Evolutionary conservation across 2,888 invertebrate genomes (phyloP).

Genomic region (Taenaris catops): DNA sequence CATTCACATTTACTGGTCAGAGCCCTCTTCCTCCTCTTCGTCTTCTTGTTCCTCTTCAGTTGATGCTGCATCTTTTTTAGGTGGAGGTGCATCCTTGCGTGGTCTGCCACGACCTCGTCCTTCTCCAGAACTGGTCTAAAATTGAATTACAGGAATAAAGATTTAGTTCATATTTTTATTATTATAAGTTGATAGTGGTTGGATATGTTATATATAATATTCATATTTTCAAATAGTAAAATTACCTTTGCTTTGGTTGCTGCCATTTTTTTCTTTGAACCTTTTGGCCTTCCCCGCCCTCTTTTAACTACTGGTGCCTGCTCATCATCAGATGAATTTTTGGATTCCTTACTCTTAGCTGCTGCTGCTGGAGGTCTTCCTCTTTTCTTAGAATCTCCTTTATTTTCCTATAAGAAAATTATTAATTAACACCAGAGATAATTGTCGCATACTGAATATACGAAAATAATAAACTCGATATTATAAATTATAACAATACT

Average conservation of each 20-base stretch:
- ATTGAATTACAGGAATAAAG: too few relatives aligned
- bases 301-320: constrained; percentile 75
- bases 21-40: constrained; percentile 72
- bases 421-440: too few relatives aligned
- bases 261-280: constrained; percentile 73
- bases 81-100: constrained; percentile 69
- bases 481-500: constrained; percentile 30
- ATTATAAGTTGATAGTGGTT: too few relatives aligned
- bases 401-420: constrained; percentile 63
- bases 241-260: constrained; percentile 64
- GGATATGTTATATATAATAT: too few relatives aligned
- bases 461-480: too few relatives aligned
- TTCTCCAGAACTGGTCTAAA: constrained; percentile 57
- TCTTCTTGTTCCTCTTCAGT: constrained; percentile 74
- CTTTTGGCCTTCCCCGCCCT: constrained; percentile 77
- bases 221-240: not conserved
- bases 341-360: constrained; percentile 71
- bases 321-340: constrained; percentile 75
- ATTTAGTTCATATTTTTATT: too few relatives aligned
- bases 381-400: constrained; percentile 69
- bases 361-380: constrained; percentile 62
- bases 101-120: constrained; percentile 69
- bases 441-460: too few relatives aligned
- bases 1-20: constrained; percentile 69
- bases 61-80: constrained; percentile 70